Evolutionary conservation across 1,140 invertebrate genomes (phyloP).

Genomic region (Arctopsyche grandis): DNA sequence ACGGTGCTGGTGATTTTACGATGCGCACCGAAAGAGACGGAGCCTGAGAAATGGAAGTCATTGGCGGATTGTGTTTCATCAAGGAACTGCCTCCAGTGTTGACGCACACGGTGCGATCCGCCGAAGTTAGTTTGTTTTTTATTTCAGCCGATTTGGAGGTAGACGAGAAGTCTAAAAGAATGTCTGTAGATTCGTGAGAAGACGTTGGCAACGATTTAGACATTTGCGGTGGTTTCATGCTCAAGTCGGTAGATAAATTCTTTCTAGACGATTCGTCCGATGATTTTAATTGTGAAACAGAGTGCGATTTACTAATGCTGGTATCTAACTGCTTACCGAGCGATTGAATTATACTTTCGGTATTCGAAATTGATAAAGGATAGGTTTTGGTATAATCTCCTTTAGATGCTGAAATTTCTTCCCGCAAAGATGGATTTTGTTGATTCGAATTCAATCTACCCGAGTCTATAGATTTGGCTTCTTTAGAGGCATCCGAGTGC

Average conservation of each 20-base stretch:
- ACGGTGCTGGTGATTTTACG: conserved; percentile 80
- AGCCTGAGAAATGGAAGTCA: conserved; percentile 67
- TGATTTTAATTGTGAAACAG: conserved; percentile 59
- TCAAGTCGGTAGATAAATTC: conserved; percentile 57
- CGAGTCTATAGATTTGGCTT: conserved; percentile 38
- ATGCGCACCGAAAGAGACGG: conserved; percentile 81
- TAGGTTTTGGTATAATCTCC: conserved; percentile 47
- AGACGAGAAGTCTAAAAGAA: conserved; percentile 73
- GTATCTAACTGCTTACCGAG: conserved; percentile 51
- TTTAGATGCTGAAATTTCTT: conserved; percentile 37
- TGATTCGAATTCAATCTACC: conserved; percentile 29
- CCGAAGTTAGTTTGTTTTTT: conserved; percentile 55
- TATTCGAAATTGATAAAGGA: conserved; percentile 47
- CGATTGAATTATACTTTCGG: conserved; percentile 50
- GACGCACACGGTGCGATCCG: conserved; percentile 51
- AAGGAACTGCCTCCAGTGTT: conserved; percentile 62
- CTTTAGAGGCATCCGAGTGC: conserved; percentile 47
- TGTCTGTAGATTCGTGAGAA: conserved; percentile 70
- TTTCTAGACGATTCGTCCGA: conserved; percentile 59
- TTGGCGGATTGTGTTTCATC: conserved; percentile 67
- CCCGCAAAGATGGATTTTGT: conserved; percentile 23
- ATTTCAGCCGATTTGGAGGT: conserved; percentile 53
- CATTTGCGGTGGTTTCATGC: conserved; percentile 63
- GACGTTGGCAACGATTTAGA: conserved; percentile 61
- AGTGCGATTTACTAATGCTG: conserved; percentile 62